Conservation (phyloP, 2,797 vertebrate species). For the Melopsittacus undulatus region DNA sequence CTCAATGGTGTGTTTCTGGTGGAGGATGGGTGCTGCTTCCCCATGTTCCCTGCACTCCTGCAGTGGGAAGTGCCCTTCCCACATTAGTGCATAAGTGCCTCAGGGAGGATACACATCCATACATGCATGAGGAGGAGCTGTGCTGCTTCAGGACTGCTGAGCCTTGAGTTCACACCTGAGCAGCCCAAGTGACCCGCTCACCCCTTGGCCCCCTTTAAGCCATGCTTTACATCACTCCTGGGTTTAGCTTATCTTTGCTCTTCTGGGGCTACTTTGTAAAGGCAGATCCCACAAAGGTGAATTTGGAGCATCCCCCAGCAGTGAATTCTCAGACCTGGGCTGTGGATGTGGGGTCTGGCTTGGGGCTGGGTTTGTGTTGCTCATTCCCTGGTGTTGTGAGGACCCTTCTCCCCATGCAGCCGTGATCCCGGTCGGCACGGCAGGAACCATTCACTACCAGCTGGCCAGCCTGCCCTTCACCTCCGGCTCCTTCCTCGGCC, state of each 20-base stretch:
- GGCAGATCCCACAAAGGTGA: neutral
- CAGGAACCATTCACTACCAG: neutral
- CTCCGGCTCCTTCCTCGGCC: neutral
- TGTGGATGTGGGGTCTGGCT: neutral
- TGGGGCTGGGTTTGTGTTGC: neutral
- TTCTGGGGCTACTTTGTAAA: rapidly evolving
- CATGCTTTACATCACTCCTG: rapidly evolving
- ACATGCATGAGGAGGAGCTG: neutral
- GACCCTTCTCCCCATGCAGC: neutral
- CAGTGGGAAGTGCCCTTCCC: rapidly evolving
- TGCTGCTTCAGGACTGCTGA: neutral
- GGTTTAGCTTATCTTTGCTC: rapidly evolving
- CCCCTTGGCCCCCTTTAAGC: neutral
- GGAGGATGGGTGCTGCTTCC: neutral
- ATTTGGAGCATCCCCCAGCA: neutral
- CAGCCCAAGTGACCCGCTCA: rapidly evolving
- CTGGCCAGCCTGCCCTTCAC: neutral
- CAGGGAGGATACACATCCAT: neutral
- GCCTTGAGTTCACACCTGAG: neutral
- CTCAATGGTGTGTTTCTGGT: neutral
- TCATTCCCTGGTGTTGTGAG: rapidly evolving
- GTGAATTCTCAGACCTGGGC: rapidly evolving
- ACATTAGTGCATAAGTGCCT: rapidly evolving
- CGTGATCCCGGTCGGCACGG: neutral
- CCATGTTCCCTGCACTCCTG: rapidly evolving